Evolutionary conservation across 2,888 invertebrate genomes (phyloP).

Genomic region (Pogonocherus hispidulus): DNA sequence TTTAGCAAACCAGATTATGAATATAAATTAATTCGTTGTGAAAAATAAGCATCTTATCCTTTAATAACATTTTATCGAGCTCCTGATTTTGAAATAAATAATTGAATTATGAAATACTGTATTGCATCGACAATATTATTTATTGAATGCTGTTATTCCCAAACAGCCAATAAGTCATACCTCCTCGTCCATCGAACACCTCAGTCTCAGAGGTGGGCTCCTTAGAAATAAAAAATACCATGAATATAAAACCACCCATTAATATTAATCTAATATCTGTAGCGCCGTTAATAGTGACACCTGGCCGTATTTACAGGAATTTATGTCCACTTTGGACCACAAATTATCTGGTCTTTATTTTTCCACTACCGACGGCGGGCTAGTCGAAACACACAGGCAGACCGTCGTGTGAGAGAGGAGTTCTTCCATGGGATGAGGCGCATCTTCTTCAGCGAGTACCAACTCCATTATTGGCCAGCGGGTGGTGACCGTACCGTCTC

Average conservation of each 20-base stretch:
- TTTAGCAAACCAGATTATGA: too few relatives aligned
- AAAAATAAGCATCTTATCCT: too few relatives aligned
- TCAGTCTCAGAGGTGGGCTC: conserved; percentile 18
- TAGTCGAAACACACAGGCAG: background rate
- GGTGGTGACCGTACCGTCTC: conserved; percentile 59
- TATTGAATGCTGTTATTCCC: background rate
- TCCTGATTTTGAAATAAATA: too few relatives aligned
- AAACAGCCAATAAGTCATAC: conserved; percentile 8
- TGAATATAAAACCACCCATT: conserved; percentile 39
- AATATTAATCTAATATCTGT: conserved; percentile 50
- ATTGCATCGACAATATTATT: too few relatives aligned
- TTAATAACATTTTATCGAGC: too few relatives aligned
- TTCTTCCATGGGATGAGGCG: conserved; percentile 37
- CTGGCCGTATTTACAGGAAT: conserved; percentile 48
- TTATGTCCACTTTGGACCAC: conserved; percentile 49
- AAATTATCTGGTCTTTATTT: conserved; percentile 48
- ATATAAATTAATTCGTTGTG: too few relatives aligned
- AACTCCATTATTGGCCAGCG: conserved; percentile 60
- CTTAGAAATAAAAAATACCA: conserved; percentile 10
- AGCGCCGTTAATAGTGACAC: conserved; percentile 50
- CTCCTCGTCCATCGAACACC: conserved; percentile 9
- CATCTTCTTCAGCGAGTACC: conserved; percentile 50
- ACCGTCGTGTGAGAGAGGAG: background rate
- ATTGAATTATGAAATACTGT: too few relatives aligned
- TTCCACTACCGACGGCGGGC: conserved; percentile 42